Evolutionary conservation across 2,888 invertebrate species (phyloP).

Genomic region (Drosophila diplacantha): DNA sequence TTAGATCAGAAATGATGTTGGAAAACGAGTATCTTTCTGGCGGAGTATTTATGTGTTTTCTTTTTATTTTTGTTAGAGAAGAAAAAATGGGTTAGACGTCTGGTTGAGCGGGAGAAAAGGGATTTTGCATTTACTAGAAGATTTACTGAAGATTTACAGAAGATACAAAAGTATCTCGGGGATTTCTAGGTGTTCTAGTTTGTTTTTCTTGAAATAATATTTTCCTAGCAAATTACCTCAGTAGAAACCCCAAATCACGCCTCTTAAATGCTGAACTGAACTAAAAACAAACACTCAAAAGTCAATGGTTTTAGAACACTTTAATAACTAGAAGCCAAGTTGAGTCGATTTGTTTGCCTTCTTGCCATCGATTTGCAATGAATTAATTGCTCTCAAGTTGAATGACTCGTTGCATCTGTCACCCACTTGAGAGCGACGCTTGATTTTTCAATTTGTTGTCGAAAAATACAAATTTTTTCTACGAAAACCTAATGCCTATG

Average conservation of each 20-base stretch:
- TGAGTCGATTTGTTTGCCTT: slow-evolving; percentile 12
- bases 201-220: not conserved
- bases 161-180: not conserved
- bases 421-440: slow-evolving; percentile 29
- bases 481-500: slow-evolving; percentile 54
- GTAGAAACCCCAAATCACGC: not conserved
- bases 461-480: slow-evolving; percentile 45
- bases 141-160: not conserved
- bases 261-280: not conserved
- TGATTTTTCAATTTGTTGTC: slow-evolving; percentile 42
- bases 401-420: slow-evolving; percentile 56
- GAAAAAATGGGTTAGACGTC: slow-evolving; percentile 27
- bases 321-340: slow-evolving; percentile 19
- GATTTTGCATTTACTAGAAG: not conserved
- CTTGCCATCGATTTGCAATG: slow-evolving; percentile 27
- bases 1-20: slow-evolving; percentile 31
- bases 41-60: slow-evolving; percentile 17
- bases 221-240: not conserved
- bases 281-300: not conserved
- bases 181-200: slow-evolving; percentile 2
- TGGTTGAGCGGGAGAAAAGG: slow-evolving; percentile 12
- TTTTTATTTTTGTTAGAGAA: not conserved
- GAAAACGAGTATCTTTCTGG: slow-evolving; percentile 11
- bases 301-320: slow-evolving; percentile 2
- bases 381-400: slow-evolving; percentile 45